Percentiles rank a stretch among this genome's conserved stretches.
phyloP scores from a whole-genome alignment of 1,140 invertebrate genomes.

The Oscheius sp. region DNA sequence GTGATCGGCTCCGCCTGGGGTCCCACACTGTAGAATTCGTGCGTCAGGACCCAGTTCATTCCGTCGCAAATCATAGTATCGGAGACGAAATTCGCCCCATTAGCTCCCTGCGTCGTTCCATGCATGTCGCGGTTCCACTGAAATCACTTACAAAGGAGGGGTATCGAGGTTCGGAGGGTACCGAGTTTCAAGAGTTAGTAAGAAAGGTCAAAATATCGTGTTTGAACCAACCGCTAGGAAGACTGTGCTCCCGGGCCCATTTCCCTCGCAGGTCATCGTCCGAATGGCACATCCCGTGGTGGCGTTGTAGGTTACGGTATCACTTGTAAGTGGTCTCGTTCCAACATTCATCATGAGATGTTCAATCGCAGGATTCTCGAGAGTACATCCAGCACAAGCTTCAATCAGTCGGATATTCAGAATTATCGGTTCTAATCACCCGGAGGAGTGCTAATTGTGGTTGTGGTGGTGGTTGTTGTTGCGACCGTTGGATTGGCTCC shows the following conservation, averaged over 20 bases:
- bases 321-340: background rate
- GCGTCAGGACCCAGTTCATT: background rate
- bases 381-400: background rate
- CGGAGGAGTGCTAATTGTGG: too few relatives aligned
- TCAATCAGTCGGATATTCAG: too few relatives aligned
- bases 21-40: too few relatives aligned
- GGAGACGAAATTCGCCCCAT: background rate
- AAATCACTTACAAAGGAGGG: too few relatives aligned
- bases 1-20: too few relatives aligned
- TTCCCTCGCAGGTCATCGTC: background rate
- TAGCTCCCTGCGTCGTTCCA: background rate
- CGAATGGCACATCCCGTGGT: background rate
- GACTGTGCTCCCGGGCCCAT: background rate
- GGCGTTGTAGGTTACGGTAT: background rate
- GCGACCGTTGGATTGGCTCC: too few relatives aligned
- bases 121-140: background rate
- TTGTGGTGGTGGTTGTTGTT: too few relatives aligned
- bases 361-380: background rate
- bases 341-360: background rate
- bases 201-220: too few relatives aligned
- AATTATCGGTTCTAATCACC: too few relatives aligned
- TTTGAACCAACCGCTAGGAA: too few relatives aligned
- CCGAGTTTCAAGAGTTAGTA: too few relatives aligned
- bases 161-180: too few relatives aligned
- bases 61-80: background rate